A percentile compares a stretch with the other conserved stretches of the same genome.
Evolutionary conservation across 1,140 invertebrate genomes (phyloP).

Genomic region (Stegodyphus mimosarum): DNA sequence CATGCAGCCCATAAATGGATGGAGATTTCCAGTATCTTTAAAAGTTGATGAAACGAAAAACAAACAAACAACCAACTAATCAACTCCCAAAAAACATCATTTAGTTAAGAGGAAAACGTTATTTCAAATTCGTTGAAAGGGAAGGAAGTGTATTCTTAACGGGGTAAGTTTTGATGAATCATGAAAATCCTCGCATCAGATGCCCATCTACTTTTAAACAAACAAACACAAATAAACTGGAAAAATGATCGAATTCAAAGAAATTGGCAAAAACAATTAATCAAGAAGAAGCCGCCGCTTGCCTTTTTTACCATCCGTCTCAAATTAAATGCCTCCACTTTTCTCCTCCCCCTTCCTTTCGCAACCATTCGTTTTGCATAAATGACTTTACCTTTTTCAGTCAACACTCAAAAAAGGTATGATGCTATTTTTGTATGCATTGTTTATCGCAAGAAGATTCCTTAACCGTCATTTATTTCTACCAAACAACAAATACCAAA

Average conservation of each 20-base stretch:
- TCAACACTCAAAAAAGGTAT: too few relatives aligned
- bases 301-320: conserved; percentile 7
- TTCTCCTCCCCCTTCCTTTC: neutral
- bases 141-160: neutral
- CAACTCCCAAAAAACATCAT: conserved; percentile 30
- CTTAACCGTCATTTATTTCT: too few relatives aligned
- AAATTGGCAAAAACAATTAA: conserved; percentile 45
- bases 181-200: neutral
- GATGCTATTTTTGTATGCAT: too few relatives aligned
- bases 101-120: conserved; percentile 29
- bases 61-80: conserved; percentile 13
- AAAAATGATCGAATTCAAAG: conserved; percentile 2
- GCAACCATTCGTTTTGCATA: conserved; percentile 44
- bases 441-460: too few relatives aligned
- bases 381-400: conserved; percentile 4
- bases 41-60: conserved; percentile 42
- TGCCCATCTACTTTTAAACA: neutral
- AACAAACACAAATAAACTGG: conserved; percentile 15
- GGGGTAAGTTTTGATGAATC: neutral
- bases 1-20: neutral
- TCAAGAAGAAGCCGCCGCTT: conserved; percentile 20
- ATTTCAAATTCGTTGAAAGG: conserved; percentile 1
- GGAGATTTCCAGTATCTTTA: conserved; percentile 16
- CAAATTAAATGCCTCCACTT: conserved; percentile 9
- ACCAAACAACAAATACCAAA: too few relatives aligned